Percentiles rank a stretch among this genome's conserved stretches.
These are phyloP conservation scores for Brachionus calyciflorus DNA, from an alignment of 1,140 invertebrate species.

Conservation along the genomic window DNA sequence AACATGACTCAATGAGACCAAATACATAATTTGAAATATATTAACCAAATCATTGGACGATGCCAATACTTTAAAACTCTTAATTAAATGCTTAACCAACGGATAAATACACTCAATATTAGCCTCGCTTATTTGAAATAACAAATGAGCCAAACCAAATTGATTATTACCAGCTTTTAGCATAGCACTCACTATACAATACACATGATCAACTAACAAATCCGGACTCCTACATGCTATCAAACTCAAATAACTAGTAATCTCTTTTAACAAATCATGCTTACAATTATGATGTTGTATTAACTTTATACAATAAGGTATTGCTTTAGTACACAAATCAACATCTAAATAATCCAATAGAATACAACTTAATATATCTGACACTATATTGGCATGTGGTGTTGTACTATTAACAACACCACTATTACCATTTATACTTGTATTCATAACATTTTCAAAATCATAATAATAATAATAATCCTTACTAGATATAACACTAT, in stretches of 20 bases:
- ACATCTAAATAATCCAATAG: slow-evolving; percentile 71
- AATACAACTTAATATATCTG: slow-evolving; percentile 86
- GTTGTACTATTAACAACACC: slow-evolving; percentile 60
- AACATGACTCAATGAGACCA: slow-evolving; percentile 26
- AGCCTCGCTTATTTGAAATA: slow-evolving; percentile 31
- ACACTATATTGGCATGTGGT: slow-evolving; percentile 89
- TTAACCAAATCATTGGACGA: slow-evolving; percentile 14
- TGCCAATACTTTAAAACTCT: neutral
- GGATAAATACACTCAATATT: slow-evolving; percentile 34
- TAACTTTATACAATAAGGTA: slow-evolving; percentile 79
- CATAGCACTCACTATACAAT: slow-evolving; percentile 79
- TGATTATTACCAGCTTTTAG: slow-evolving; percentile 8
- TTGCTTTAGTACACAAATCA: neutral
- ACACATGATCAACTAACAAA: slow-evolving; percentile 76
- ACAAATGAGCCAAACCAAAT: slow-evolving; percentile 16
- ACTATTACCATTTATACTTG: neutral
- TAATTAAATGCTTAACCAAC: slow-evolving; percentile 28
- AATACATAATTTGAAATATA: slow-evolving; percentile 36
- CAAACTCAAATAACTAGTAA: slow-evolving; percentile 83
- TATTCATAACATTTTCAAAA: neutral
- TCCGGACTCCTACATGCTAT: slow-evolving; percentile 86
- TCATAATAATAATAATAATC: slow-evolving; percentile 36
- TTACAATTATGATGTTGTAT: slow-evolving; percentile 74
- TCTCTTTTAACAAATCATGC: slow-evolving; percentile 78
- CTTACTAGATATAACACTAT: slow-evolving; percentile 1